Evolutionary conservation across 2,113 vertebrate species (phyloP).

Genomic region (Anthoscopus minutus): DNA sequence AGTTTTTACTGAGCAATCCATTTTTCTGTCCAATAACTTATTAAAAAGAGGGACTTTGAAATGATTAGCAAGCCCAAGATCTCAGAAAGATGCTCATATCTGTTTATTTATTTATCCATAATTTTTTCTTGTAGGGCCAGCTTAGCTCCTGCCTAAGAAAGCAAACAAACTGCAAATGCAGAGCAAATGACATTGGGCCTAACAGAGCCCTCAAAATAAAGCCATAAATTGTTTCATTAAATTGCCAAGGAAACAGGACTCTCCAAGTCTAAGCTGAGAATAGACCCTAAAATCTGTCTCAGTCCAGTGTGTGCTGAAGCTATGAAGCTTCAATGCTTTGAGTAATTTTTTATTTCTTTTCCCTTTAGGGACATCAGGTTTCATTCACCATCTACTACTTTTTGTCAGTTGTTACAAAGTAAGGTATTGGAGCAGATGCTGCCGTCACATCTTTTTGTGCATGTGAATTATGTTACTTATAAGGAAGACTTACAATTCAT

Average conservation of each 20-base stretch:
- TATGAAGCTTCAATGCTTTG: not conserved
- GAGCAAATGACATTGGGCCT: not conserved
- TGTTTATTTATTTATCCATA: not conserved
- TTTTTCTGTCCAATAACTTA: not conserved
- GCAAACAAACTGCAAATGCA: not conserved
- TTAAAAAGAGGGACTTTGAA: not conserved
- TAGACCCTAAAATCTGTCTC: not conserved
- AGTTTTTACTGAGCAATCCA: not conserved
- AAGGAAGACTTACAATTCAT: not conserved
- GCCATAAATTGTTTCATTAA: not conserved
- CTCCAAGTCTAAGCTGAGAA: not conserved
- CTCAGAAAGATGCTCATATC: not conserved
- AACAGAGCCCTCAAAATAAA: not conserved
- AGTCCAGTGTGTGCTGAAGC: not conserved
- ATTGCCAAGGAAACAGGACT: fast-evolving
- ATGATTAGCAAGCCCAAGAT: not conserved
- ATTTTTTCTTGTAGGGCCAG: not conserved
- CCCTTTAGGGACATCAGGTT: not conserved
- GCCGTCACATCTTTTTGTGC: not conserved
- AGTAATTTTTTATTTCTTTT: not conserved
- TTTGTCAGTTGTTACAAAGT: not conserved
- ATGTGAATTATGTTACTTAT: not conserved
- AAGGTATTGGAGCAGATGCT: not conserved
- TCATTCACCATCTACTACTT: not conserved
- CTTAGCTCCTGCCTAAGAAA: not conserved